phyloP scores from a whole-genome alignment of 1,140 invertebrate species.

The Sinonovacula constricta region DNA sequence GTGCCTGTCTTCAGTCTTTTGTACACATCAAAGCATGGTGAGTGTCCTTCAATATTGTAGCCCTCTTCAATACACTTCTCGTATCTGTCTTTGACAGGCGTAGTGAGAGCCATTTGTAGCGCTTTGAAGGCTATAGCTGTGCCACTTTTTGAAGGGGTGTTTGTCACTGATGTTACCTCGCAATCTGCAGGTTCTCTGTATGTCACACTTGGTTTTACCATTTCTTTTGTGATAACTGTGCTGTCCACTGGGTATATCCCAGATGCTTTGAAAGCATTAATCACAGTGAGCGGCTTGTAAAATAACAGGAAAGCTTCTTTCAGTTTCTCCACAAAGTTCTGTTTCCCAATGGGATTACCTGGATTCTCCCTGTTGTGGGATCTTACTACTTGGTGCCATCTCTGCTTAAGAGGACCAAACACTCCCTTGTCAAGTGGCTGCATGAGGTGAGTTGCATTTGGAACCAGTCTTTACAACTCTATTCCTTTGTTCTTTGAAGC shows the following conservation, averaged over 20 bases:
- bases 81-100: conserved; percentile 22
- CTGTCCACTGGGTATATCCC: conserved; percentile 46
- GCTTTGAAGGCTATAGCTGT: neutral
- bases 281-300: conserved; percentile 52
- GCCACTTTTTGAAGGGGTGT: neutral
- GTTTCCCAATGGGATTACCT: conserved; percentile 30
- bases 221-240: conserved; percentile 8
- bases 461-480: conserved; percentile 48
- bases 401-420: conserved; percentile 47
- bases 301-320: conserved; percentile 47
- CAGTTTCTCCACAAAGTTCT: conserved; percentile 55
- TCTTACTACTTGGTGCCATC: conserved; percentile 39
- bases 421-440: conserved; percentile 53
- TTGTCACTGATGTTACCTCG: neutral
- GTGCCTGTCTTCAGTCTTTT: neutral
- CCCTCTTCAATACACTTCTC: conserved; percentile 10
- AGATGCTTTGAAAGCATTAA: conserved; percentile 42
- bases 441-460: conserved; percentile 55
- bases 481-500: conserved; percentile 12
- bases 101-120: conserved; percentile 8
- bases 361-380: conserved; percentile 42
- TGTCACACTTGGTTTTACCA: conserved; percentile 27
- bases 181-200: neutral
- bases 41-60: neutral
- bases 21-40: conserved; percentile 17